Conservation (phyloP, 2,797 vertebrate species). For the Mallotus villosus region DNA sequence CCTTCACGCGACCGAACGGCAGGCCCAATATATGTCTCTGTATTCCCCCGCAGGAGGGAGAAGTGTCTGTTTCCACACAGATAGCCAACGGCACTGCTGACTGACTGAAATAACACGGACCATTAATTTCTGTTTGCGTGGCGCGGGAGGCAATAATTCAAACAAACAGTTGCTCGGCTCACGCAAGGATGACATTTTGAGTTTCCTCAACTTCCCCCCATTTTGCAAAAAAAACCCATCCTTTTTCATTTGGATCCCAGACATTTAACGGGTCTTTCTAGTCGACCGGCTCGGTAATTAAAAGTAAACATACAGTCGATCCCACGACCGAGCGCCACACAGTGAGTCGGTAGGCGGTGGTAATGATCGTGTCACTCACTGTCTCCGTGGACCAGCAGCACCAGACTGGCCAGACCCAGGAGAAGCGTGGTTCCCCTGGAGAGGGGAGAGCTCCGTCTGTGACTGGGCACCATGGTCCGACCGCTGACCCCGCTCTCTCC, state of each 20-base stretch:
- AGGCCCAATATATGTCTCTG: not conserved
- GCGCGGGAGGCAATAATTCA: not conserved
- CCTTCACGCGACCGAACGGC: no score
- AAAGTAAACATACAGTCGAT: no score
- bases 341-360: not conserved
- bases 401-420: slow-evolving; percentile 72
- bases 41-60: not conserved
- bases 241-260: no score
- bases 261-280: no score
- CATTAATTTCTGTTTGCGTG: slow-evolving; percentile 5
- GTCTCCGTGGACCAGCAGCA: slow-evolving; percentile 73
- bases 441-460: slow-evolving; percentile 53
- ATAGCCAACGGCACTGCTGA: not conserved
- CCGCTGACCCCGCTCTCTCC: slow-evolving; percentile 65
- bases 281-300: no score
- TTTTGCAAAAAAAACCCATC: not conserved
- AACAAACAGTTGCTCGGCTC: not conserved
- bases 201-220: not conserved
- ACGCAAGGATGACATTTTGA: not conserved
- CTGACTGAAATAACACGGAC: not conserved
- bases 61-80: not conserved
- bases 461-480: slow-evolving; percentile 79
- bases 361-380: slow-evolving; percentile 77
- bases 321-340: not conserved
- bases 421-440: slow-evolving; percentile 57